Evolutionary conservation across 2,113 vertebrate species (phyloP).

Genomic region (Turnix velox): DNA sequence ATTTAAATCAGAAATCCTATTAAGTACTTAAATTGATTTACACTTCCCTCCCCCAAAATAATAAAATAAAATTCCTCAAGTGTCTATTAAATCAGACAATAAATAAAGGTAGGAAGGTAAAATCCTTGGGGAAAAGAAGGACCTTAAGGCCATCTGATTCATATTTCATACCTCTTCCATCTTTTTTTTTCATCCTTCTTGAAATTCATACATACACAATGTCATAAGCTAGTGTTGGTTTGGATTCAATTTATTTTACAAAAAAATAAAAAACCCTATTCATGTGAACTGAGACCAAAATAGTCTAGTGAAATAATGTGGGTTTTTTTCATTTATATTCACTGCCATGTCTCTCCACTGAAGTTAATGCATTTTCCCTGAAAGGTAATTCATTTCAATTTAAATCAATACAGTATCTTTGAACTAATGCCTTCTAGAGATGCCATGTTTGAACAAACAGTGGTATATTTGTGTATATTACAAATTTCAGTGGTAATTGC

Average conservation of each 20-base stretch:
- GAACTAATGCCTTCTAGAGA: slow-evolving; percentile 26
- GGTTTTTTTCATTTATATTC: slow-evolving; percentile 52
- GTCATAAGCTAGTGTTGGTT: slow-evolving; percentile 12
- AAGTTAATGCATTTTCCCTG: slow-evolving; percentile 56
- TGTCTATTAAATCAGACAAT: slow-evolving; percentile 61
- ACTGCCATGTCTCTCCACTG: slow-evolving; percentile 11
- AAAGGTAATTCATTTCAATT: slow-evolving; percentile 64
- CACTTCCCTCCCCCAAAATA: slow-evolving; percentile 20
- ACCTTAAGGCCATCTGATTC: slow-evolving; percentile 63
- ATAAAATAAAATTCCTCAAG: slow-evolving; percentile 54
- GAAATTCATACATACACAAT: slow-evolving; percentile 52
- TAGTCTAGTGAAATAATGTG: slow-evolving; percentile 5
- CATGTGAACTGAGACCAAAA: slow-evolving; percentile 21
- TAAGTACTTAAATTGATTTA: slow-evolving; percentile 63
- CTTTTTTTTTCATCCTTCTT: slow-evolving; percentile 31
- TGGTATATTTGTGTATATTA: background rate
- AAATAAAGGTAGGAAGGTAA: slow-evolving; percentile 56
- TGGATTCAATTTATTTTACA: slow-evolving; percentile 49
- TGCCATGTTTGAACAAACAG: background rate
- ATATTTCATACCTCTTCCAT: slow-evolving; percentile 57
- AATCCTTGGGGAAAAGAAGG: slow-evolving; percentile 43
- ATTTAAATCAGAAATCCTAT: slow-evolving; percentile 51
- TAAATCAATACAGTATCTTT: slow-evolving; percentile 54
- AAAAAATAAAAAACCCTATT: background rate
- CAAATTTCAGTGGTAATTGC: background rate